Evolutionary conservation across 2,888 invertebrate species (phyloP), one percentile per base, ranked within the genome.

Genomic region (Pecten maximus): DNA sequence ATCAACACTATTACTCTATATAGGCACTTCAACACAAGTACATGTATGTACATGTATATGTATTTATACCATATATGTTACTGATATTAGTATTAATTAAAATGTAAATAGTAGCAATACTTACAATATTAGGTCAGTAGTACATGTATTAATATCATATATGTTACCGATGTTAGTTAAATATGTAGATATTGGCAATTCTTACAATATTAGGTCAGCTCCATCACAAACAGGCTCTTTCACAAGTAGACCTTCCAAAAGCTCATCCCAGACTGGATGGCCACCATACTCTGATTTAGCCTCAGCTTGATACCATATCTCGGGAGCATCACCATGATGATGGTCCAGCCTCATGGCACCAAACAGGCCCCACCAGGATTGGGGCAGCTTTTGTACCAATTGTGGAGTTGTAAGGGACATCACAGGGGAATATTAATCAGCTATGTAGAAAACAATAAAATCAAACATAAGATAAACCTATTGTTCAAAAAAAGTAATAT

Each of bases 301-400:
- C 35, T 74, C 74, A 10, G 74, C 12, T 35, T 74, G 74, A 35
- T 74, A 74, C 74, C 74, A 74, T 8, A 35, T 74, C 74, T 28
- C 74, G 8, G 35, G 4, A 74, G 74, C 74, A 35, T 74, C 28
- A 28, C 28, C 74, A 74, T 74, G 74, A 35, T 74, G 74, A 74
- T 74, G 35, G 74, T 74, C 74, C 74, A 74, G 74, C 74, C 74
- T 74, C 74, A 74, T 74, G 16, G 74, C 74, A 74, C 74, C 74
- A 74, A 74, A 74, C 74, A 74, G 35, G 10, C 74, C 74, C 74
- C 74, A 74, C 74, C 74, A 74, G 10, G 74, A 74, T 8, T 19
- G 74, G 16, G 74, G 74, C 35, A 74, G 74, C 74, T 74, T 74
- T 15, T 74, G 74, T 35, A 74, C 16, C 74, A 74, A 15, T 15